Conservation (phyloP, 2,113 vertebrate species). For the Eurypyga helias region DNA sequence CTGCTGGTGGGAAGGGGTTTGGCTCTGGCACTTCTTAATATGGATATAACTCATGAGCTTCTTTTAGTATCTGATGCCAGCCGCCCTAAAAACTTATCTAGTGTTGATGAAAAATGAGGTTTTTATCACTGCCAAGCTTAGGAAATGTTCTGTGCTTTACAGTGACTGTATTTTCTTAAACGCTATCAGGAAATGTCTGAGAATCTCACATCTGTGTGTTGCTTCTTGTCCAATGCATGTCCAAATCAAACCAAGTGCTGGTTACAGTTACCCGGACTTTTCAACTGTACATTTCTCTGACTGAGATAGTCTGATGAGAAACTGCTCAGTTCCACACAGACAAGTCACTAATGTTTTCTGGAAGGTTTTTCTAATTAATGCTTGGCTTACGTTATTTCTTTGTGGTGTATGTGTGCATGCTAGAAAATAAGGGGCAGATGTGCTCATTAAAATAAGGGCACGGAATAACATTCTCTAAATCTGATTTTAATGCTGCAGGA, state of each 20-base stretch:
- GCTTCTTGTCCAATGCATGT: background rate
- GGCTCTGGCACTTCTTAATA: background rate
- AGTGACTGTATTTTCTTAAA: background rate
- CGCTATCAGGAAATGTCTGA: background rate
- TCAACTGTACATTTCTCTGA: background rate
- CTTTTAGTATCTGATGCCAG: background rate
- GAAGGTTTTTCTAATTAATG: background rate
- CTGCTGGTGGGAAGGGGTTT: background rate
- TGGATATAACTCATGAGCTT: background rate
- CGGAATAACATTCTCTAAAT: background rate
- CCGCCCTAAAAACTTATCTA: background rate
- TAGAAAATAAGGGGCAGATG: background rate
- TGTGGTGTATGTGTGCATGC: background rate
- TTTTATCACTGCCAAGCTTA: background rate
- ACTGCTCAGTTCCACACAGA: background rate
- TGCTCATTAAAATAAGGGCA: background rate
- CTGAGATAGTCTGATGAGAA: background rate
- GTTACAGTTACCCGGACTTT: background rate
- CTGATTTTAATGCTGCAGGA: background rate
- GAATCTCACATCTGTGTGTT: background rate
- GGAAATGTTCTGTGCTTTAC: background rate
- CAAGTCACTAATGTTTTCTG: background rate
- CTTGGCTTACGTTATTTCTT: background rate
- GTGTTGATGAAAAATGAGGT: background rate
- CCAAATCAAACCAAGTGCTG: background rate